phyloP scores from a whole-genome alignment of 1,140 invertebrate genomes.

The Drosophila azteca region DNA sequence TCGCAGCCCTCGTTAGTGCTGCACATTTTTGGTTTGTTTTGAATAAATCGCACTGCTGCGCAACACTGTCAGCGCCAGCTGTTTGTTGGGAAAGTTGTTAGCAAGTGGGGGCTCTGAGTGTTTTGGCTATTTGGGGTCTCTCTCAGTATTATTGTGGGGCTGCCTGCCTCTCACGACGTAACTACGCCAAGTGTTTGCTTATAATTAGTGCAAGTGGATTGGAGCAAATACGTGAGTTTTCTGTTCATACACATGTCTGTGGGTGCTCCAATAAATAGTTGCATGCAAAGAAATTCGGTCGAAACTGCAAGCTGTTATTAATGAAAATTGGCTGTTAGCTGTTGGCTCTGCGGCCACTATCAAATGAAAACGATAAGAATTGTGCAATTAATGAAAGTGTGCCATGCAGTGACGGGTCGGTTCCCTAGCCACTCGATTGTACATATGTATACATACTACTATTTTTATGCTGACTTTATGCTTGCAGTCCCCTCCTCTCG shows the following conservation, averaged over 20 bases:
- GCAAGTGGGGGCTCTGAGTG: slow-evolving; percentile 12
- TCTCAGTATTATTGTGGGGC: slow-evolving; percentile 55
- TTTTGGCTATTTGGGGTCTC: slow-evolving; percentile 3
- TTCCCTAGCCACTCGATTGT: slow-evolving; percentile 24
- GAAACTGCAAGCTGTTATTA: slow-evolving; percentile 67
- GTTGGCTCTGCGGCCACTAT: slow-evolving; percentile 22
- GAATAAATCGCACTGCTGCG: slow-evolving; percentile 10
- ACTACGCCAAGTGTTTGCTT: slow-evolving; percentile 37
- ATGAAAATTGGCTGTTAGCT: slow-evolving; percentile 21
- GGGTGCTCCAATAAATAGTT: slow-evolving; percentile 47
- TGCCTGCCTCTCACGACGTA: slow-evolving; percentile 40
- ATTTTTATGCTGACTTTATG: slow-evolving; percentile 59
- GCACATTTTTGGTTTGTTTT: slow-evolving; percentile 50
- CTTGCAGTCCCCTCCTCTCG: slow-evolving; percentile 52
- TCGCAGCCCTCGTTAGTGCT: slow-evolving; percentile 9
- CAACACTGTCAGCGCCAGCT: slow-evolving; percentile 60
- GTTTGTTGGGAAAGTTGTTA: slow-evolving; percentile 27
- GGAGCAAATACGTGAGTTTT: slow-evolving; percentile 33
- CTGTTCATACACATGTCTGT: slow-evolving; percentile 4
- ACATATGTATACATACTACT: slow-evolving; percentile 5
- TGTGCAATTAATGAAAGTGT: slow-evolving; percentile 72
- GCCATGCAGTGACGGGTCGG: slow-evolving; percentile 39
- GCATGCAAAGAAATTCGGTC: slow-evolving; percentile 63
- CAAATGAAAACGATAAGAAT: slow-evolving; percentile 52
- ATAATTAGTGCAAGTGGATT: slow-evolving; percentile 58